Evolutionary conservation across 2,113 vertebrate genomes (phyloP), one percentile per base, ranked within the genome.

Genomic region (Thunnus thynnus): DNA sequence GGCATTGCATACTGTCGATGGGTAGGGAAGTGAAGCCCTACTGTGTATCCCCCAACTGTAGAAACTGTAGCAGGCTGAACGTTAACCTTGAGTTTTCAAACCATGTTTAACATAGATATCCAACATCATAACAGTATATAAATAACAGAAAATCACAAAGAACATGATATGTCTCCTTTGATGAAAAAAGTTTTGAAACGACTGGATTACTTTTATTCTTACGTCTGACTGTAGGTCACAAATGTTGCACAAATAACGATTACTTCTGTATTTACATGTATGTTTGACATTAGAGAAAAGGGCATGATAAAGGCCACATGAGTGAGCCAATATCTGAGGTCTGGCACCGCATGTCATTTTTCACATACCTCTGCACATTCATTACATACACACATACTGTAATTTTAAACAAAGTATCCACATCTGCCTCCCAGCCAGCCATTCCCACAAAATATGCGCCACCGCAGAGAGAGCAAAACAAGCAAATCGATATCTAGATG

Each of bases 251-350:
- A 64, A 61, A 76, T 18, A 66, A 62, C 16, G 16, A 78, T 60
- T 71, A 44, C 20, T 27, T 77, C 46, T 82, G 17, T 64, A 82
- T 89, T 86, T 85, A 78, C 64, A 78, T 88, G 41, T 20, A 41
- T 77, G 79, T 86, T 75, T 88, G 68, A 86, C 72, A 88, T 80
- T 72, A 69, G 56, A 52, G 60, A 68, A 88, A 89, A 90, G 67
- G 84, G 27, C 82, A 83, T 13, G 25, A 60, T 80, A 75, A 78
- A 85, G 67, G 78, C 46, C 63, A 77, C n/a, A 57, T 36, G 57
- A 67, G 65, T 55, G 82, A 41, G 75, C 62, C 18, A n/a, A 9
- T 63, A 47, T 68, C 12, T 17, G 46, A 72, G 16, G 56, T 82
- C 58, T 56, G 27, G n/a, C 20, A 25, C 62, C 44, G 48, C 14